Evolutionary conservation across 2,888 invertebrate genomes (phyloP).

Genomic region (Perdita meconis): DNA sequence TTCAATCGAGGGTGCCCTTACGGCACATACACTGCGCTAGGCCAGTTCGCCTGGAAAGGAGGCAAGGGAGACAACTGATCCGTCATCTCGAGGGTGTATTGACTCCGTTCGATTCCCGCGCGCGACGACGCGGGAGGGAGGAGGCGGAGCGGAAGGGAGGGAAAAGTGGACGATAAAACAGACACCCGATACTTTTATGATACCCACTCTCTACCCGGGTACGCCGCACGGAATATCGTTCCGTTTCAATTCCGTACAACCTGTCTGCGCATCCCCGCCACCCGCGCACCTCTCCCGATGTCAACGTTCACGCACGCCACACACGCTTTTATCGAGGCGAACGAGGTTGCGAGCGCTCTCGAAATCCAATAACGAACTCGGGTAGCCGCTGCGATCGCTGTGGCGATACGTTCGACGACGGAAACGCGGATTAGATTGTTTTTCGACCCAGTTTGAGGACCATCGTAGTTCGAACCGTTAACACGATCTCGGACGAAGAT

Average conservation of each 20-base stretch:
- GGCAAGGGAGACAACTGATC: constrained; percentile 54
- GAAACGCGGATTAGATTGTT: constrained; percentile 7
- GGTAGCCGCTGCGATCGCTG: background rate
- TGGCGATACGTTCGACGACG: background rate
- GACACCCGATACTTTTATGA: constrained; percentile 70
- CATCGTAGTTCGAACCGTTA: background rate
- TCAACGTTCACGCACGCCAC: constrained; percentile 5
- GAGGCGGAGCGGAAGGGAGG: constrained; percentile 41
- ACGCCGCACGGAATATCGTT: constrained; percentile 27
- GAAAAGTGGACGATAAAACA: constrained; percentile 66
- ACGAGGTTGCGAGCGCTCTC: background rate
- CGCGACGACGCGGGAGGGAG: constrained; percentile 44
- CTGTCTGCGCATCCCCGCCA: no score
- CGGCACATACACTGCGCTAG: constrained; percentile 9
- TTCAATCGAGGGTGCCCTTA: constrained; percentile 51
- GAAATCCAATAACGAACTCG: constrained; percentile 11
- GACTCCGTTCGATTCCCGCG: constrained; percentile 59
- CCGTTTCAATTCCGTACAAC: constrained; percentile 51
- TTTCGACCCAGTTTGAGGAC: background rate
- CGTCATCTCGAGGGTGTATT: constrained; percentile 55
- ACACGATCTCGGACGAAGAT: no score
- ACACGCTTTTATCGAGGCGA: constrained; percentile 21
- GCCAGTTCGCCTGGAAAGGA: constrained; percentile 23
- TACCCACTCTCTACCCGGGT: constrained; percentile 40
- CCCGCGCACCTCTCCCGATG: background rate